These are phyloP conservation scores for Bellardia bayeri DNA, from an alignment of 2,888 invertebrate genomes.

Conservation along the genomic window DNA sequence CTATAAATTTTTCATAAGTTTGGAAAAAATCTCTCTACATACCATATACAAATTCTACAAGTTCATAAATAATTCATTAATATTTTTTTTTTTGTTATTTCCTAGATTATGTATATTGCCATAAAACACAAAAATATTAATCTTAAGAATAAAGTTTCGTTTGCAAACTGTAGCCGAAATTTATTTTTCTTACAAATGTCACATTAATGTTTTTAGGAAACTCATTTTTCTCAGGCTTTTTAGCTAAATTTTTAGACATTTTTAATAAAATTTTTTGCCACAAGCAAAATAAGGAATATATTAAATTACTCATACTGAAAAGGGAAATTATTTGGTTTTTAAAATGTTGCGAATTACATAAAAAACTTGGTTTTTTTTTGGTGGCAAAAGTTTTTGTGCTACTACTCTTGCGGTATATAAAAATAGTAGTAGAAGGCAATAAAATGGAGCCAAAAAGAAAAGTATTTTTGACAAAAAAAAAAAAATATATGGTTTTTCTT, in stretches of 20 bases:
- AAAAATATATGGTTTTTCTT: too few relatives aligned
- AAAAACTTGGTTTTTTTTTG: conserved; percentile 1
- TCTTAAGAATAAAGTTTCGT: neutral
- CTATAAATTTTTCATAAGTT: neutral
- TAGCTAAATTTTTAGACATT: neutral
- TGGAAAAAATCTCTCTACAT: neutral
- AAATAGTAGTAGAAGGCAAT: too few relatives aligned
- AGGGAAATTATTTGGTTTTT: too few relatives aligned
- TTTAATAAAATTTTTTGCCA: neutral
- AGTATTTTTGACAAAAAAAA: too few relatives aligned
- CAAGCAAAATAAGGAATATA: neutral
- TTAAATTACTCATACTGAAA: conserved; percentile 3
- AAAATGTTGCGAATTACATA: conserved; percentile 2
- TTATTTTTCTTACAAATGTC: conserved; percentile 1
- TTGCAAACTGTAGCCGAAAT: neutral
- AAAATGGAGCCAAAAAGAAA: too few relatives aligned
- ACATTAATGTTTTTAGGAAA: conserved; percentile 20
- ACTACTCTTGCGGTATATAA: too few relatives aligned
- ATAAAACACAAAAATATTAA: conserved; percentile 2
- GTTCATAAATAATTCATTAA: conserved; percentile 26
- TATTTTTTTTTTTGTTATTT: neutral
- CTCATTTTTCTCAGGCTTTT: neutral
- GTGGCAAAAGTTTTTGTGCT: too few relatives aligned
- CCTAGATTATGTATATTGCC: neutral
- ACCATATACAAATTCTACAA: neutral